Base-by-base conservation (phyloP, 2,888 invertebrate genomes). In the Eumacrocentrus americanus region DNA sequence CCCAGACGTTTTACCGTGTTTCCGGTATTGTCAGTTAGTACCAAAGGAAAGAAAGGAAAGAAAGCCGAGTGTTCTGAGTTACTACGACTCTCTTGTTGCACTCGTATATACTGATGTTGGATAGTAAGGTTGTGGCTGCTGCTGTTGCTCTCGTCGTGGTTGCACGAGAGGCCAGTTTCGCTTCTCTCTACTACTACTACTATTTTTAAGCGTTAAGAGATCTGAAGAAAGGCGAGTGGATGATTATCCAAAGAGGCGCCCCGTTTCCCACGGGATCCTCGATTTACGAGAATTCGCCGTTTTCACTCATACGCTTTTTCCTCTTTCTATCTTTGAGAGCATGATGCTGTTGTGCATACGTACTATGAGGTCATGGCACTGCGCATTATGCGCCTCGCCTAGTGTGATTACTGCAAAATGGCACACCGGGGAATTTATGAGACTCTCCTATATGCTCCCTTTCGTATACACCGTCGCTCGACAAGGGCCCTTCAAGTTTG, bases 361-460 rank as follows among this genome's bases (percentile, higher is more conserved):
- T n/a, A 16, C 14, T 12, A 12, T 18, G 44, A 20, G 2, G 44
- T 18, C 29, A 50, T n/a, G 18, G 29, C 16, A 18, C 23, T 50
- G 6, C 18, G 18, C 29, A 50, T 58, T 47, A 44, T 42, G 48
- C 25, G 34, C 44, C 52, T 58, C 48, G 35, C 48, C 22, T 58
- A 52, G 52, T 58, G 52, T 52, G 58, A 58, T 58, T 58, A 58
- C 48, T 16, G 52, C 16, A 25, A 52, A 57, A 58, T 46, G 52
- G 51, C 40, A 58, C 52, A 23, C 38, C 37, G 44, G 25, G 46
- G 46, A 58, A 25, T 58, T 58, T 58, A 58, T 52, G 52, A 58
- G 58, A 51, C 54, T 54, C 37, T 52, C 47, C 22, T 54, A 25
- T 25, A 37, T 23, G 7, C 44, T 29, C 9, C 42, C 52, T 48